A percentile compares a stretch with the other conserved stretches of the same genome.
Evolutionary conservation across 2,113 vertebrate species (phyloP).

Genomic region (Scytalopus superciliaris): DNA sequence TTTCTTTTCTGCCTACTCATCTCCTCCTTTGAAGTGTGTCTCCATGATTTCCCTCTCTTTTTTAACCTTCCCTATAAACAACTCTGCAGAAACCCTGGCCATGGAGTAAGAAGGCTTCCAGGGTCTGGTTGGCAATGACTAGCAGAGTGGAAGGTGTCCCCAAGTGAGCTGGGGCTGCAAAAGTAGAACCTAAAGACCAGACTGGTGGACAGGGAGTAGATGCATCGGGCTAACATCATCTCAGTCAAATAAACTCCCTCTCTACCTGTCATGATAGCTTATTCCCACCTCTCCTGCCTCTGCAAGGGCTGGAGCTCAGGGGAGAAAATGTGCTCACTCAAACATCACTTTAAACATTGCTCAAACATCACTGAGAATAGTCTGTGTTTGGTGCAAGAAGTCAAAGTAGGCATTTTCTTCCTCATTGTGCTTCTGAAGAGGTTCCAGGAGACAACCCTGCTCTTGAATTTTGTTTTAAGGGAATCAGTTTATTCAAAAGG

Average conservation of each 20-base stretch:
- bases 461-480: neutral
- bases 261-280: neutral
- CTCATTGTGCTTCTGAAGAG: neutral
- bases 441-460: neutral
- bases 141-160: neutral
- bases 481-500: neutral
- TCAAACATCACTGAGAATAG: neutral
- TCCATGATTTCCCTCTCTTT: neutral
- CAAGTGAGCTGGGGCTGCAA: neutral
- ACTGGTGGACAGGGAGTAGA: neutral
- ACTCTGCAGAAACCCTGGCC: neutral
- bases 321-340: neutral
- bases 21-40: neutral
- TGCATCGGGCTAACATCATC: neutral
- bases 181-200: neutral
- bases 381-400: neutral
- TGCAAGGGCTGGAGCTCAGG: neutral
- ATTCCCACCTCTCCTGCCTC: neutral
- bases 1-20: neutral
- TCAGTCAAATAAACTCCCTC: neutral
- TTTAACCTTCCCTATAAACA: neutral
- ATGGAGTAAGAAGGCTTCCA: neutral
- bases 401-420: neutral
- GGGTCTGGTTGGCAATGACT: neutral
- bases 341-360: neutral